Conservation (phyloP, 2,888 invertebrate species). For the Clitarchus hookeri region DNA sequence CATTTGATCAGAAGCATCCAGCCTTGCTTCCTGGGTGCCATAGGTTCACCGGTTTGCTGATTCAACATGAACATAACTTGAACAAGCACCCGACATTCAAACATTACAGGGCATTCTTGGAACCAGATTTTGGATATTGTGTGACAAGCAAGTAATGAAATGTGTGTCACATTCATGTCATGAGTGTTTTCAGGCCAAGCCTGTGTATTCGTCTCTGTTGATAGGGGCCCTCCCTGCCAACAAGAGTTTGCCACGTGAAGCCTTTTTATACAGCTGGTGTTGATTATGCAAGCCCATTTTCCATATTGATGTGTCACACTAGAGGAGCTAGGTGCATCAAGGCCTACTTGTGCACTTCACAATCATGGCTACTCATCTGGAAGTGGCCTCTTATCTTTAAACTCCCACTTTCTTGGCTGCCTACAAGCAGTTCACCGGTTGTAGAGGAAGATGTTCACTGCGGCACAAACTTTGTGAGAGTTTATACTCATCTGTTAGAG, state of each 20-base stretch:
- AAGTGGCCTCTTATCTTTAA: neutral
- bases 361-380: neutral
- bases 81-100: neutral
- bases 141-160: neutral
- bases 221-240: neutral
- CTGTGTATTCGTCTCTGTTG: neutral
- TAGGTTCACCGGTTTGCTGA: neutral
- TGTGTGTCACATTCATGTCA: neutral
- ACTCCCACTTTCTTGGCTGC: neutral
- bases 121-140: neutral
- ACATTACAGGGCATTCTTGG: neutral
- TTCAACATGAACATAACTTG: neutral
- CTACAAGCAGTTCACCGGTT: neutral
- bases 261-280: neutral
- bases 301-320: neutral
- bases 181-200: neutral
- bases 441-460: neutral
- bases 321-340: no score
- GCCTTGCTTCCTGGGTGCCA: neutral
- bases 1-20: neutral
- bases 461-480: neutral
- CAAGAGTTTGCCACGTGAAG: neutral
- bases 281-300: neutral
- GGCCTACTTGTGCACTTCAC: neutral
- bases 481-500: conserved; percentile 41